Evolutionary conservation across 2,797 vertebrate genomes (phyloP), one percentile per base, ranked within the genome.

Genomic region (Carduelis carduelis): DNA sequence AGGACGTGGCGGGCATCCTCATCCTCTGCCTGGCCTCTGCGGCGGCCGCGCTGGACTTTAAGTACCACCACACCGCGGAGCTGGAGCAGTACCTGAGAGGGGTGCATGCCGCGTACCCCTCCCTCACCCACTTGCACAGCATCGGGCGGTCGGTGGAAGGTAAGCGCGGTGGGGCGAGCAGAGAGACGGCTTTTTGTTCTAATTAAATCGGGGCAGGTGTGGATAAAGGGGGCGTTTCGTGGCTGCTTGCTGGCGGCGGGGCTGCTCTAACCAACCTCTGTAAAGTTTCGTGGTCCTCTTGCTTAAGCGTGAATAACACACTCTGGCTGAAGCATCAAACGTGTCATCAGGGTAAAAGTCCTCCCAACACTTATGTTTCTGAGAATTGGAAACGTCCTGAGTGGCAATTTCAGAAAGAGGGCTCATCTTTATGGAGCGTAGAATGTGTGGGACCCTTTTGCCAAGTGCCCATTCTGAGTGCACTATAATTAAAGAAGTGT

Each of bases 81-180:
- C 78, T 98, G 97, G 98, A 97, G 95, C 37, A 49, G 49, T 98
- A 97, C 86, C 77, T 98, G 96, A 97, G 89, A 77, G 53, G 8
- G 2, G 93, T 98, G 56, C 96, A 85, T 18, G 81, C 32, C 64
- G 81, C 84, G 2, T 72, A 98, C 96, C 87, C 96, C 26, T 83
- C 96, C 30, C 52, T 98, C 94, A 97, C 98, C 1, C 85, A 98
- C 94, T 43, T 98, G 71, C 95, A 98, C 95, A 98, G 98, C 87
- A 90, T 98, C 77, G 98, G 98, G 18, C 97, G 97, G 2, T 98
- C 98, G 8, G 98, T 98, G 69, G 69, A 91, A 98, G 98, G 98
- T 98, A 97, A 39, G 79, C 14, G 8, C 12, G 6, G 12, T 2
- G 39, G 19, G 12, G 2, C 12, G 12, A 24, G 22, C 2, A 6